Percentiles rank a stretch among this genome's conserved stretches.
Conservation (phyloP, 2,113 vertebrate species). For the Dermatemys mawii region DNA sequence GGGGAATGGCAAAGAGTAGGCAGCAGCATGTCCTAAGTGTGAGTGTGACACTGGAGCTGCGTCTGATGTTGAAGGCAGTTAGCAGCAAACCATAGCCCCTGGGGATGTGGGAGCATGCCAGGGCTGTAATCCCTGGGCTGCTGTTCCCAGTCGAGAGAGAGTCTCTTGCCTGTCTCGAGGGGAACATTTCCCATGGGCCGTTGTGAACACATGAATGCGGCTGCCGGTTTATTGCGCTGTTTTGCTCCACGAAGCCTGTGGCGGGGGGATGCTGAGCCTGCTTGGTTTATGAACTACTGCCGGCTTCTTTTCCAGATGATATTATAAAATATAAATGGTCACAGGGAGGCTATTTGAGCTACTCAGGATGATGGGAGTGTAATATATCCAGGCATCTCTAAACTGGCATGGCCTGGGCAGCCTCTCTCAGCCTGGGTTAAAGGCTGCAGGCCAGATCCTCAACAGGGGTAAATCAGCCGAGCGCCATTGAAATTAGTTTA, state of each 20-base stretch:
- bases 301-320: background rate
- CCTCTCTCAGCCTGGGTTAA: background rate
- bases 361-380: background rate
- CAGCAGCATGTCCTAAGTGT: background rate
- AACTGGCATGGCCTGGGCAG: background rate
- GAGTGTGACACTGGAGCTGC: fast-evolving
- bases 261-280: background rate
- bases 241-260: background rate
- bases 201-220: fast-evolving
- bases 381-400: background rate
- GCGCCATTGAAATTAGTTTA: background rate
- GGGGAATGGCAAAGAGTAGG: background rate
- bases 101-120: background rate
- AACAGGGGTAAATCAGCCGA: background rate
- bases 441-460: background rate
- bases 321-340: fast-evolving
- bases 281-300: background rate
- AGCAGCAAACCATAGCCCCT: background rate
- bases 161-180: background rate
- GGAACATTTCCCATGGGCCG: background rate
- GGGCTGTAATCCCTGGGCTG: background rate
- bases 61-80: background rate
- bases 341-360: background rate
- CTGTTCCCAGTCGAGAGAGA: background rate
- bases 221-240: background rate